Conservation (phyloP, 2,797 vertebrate genomes). For the Heteromormyrus szaboi region DNA sequence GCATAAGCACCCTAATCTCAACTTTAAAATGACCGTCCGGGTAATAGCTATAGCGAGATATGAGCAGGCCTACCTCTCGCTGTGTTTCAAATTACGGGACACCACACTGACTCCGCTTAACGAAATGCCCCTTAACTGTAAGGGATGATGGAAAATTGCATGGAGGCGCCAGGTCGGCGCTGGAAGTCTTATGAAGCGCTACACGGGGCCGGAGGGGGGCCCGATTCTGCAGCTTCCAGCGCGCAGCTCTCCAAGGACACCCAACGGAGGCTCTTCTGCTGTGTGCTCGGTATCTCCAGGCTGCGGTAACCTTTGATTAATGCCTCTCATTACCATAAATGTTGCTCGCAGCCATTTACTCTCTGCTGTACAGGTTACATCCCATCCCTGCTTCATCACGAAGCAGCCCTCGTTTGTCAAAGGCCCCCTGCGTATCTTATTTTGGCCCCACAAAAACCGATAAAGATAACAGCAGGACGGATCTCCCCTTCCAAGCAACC, state of each 20-base stretch:
- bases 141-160: neutral
- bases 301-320: slow-evolving; percentile 19
- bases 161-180: neutral
- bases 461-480: slow-evolving; percentile 9
- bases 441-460: neutral
- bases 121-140: neutral
- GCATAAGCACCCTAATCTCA: neutral
- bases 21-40: neutral
- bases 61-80: neutral
- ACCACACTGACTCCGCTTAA: neutral
- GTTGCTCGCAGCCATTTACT: slow-evolving; percentile 12
- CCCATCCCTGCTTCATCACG: slow-evolving; percentile 6
- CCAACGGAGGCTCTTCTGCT: neutral
- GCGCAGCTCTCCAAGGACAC: slow-evolving; percentile 1
- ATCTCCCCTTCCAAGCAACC: neutral
- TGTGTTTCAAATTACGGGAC: neutral
- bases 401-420: neutral
- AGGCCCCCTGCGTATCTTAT: neutral
- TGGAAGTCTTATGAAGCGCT: neutral
- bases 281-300: neutral
- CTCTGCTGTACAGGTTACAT: slow-evolving; percentile 7
- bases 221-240: neutral
- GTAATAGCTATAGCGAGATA: neutral
- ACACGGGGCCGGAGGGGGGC: neutral
- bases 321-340: slow-evolving; percentile 23